Conservation (phyloP, 2,888 invertebrate species). For the Coelopa pilipes region DNA sequence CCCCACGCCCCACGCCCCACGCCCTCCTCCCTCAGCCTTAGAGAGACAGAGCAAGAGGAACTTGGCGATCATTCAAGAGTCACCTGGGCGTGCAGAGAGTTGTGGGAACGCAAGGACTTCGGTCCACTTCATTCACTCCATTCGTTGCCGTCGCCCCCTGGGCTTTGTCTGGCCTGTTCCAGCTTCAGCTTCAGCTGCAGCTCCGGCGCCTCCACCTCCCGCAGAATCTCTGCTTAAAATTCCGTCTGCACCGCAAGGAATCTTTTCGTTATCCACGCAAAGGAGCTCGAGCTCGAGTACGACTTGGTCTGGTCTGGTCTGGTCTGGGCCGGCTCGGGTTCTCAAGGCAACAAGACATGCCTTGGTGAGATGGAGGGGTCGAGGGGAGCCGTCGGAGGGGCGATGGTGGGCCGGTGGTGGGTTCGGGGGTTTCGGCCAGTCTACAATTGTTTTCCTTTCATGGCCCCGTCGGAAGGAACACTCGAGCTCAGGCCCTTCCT, state of each 20-base stretch:
- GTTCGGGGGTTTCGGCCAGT: too few relatives aligned
- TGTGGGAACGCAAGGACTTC: constrained; percentile 1
- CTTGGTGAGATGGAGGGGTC: too few relatives aligned
- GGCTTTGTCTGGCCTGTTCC: too few relatives aligned
- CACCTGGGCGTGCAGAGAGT: neutral
- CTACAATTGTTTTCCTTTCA: constrained; percentile 11
- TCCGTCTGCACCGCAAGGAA: constrained; percentile 23
- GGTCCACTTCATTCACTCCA: too few relatives aligned
- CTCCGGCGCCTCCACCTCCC: neutral
- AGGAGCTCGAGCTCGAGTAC: constrained; percentile 6
- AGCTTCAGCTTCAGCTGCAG: too few relatives aligned
- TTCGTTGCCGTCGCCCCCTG: neutral
- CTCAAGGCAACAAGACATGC: neutral
- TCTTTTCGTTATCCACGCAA: constrained; percentile 11
- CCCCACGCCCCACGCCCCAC: too few relatives aligned
- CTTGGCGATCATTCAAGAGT: too few relatives aligned
- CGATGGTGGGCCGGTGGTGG: too few relatives aligned
- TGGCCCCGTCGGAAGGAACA: neutral
- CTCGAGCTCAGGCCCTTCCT: neutral
- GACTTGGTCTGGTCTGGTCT: constrained; percentile 12
- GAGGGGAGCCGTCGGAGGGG: too few relatives aligned
- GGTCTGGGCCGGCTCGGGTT: neutral
- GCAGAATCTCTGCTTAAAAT: constrained; percentile 20
- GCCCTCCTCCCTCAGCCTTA: too few relatives aligned
- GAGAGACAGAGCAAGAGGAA: too few relatives aligned